phyloP scores from a whole-genome alignment of 2,888 invertebrate species.

The Syrphus vitripennis region DNA sequence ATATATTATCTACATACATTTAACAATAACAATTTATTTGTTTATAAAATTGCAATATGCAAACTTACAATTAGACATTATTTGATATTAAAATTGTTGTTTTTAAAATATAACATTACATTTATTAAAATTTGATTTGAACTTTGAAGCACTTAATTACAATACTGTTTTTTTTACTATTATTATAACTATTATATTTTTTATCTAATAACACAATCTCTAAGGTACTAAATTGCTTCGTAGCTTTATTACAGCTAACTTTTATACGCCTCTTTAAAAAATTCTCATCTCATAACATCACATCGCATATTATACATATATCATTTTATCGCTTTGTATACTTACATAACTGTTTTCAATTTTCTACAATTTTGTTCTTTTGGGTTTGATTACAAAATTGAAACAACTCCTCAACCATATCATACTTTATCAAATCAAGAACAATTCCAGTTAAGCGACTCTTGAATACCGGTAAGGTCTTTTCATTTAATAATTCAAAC shows the following conservation, averaged over 20 bases:
- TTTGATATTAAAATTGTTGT: background rate
- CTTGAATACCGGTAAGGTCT: constrained; percentile 76
- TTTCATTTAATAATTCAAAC: constrained; percentile 75
- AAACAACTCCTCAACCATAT: constrained; percentile 39
- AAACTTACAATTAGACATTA: background rate
- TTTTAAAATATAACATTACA: constrained; percentile 5
- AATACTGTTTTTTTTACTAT: constrained; percentile 55
- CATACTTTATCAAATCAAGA: constrained; percentile 73
- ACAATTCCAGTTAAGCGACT: constrained; percentile 75
- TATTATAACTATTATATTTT: background rate
- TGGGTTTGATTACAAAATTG: constrained; percentile 1
- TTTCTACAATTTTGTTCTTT: background rate
- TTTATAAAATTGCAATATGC: background rate
- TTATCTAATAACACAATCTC: constrained; percentile 57
- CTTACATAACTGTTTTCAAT: background rate
- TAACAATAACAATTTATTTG: background rate
- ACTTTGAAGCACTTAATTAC: constrained; percentile 47
- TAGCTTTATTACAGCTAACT: background rate
- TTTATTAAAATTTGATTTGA: constrained; percentile 32
- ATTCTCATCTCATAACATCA: background rate
- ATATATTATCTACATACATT: background rate
- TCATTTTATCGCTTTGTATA: too few species aligned
- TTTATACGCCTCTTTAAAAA: constrained; percentile 10
- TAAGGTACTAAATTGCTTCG: constrained; percentile 38
- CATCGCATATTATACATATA: too few species aligned